Conservation (phyloP, 37 sponge, comb jelly and placozoan genomes). For the Chondrilla cf. caribensis region DNA sequence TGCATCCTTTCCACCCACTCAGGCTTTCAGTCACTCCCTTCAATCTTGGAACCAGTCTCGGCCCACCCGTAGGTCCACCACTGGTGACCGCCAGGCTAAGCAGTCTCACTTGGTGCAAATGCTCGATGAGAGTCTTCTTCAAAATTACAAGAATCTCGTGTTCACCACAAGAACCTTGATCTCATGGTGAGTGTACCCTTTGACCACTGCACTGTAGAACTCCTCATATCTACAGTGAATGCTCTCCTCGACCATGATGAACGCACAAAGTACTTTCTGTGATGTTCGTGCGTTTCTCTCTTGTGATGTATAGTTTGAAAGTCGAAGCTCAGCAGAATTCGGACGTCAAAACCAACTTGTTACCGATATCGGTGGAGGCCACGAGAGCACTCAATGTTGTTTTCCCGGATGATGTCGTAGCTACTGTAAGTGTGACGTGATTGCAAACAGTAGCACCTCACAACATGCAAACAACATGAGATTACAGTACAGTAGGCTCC, state of each 20-base stretch:
- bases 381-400: constrained; percentile 41
- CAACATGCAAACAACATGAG: too few species aligned
- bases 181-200: constrained; percentile 34
- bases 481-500: too few species aligned
- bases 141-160: constrained; percentile 40
- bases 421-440: constrained; percentile 36
- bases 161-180: constrained; percentile 35
- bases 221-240: too few species aligned
- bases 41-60: constrained; percentile 71
- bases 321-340: constrained; percentile 29
- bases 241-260: not conserved
- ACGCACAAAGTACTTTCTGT: not conserved
- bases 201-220: not conserved
- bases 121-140: constrained; percentile 26
- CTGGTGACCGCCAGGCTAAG: not conserved
- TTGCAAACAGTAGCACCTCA: not conserved
- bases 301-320: constrained; percentile 35
- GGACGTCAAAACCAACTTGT: constrained; percentile 34
- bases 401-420: constrained; percentile 35
- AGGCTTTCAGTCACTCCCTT: constrained; percentile 67
- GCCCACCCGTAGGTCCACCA: not conserved
- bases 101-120: not conserved
- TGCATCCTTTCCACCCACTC: not conserved
- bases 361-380: constrained; percentile 21
- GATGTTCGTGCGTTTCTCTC: not conserved